Evolutionary conservation across 2,113 vertebrate species (phyloP), one percentile per base, ranked within the genome.

Genomic region (Cercocebus atys): DNA sequence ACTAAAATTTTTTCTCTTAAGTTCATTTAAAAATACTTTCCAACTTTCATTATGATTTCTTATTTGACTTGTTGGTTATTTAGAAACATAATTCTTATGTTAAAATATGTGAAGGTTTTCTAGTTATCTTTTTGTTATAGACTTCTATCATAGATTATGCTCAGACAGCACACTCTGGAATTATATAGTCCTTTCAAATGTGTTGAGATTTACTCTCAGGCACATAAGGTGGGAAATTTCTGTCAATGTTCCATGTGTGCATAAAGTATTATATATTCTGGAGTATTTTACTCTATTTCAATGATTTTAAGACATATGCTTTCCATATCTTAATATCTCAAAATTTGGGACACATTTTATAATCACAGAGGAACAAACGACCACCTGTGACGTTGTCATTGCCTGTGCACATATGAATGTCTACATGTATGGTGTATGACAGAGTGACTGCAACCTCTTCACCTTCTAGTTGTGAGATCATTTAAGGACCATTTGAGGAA

Each of bases 11-110:
- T 30, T 52, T 90, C 47, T 30, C 30, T 79, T 14, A 78, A 90
- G 50, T 84, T 96, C 12, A 30, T 38, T 93, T 73, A 13, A 68
- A 90, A 73, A 13, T 72, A 32, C 52, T 45, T 95, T 79, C 64
- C 38, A 75, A 73, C 47, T 61, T 30, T 32, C 64, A 32, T 68
- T 68, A 68, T 17, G 32, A 68, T 68, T 68, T 68, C 32, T 35
- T 68, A 68, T 68, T 35, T 68, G 64, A 68, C 64, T 35, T 68
- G 6, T 16, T 68, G 64, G 64, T 35, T 35, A 68, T 68, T 64
- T 68, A 68, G 64, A 68, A 68, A 13, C 64, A 35, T 68, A 32
- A 68, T 68, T 68, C 12, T 68, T 35, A 68, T 20, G 68, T 72
- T 80, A 52, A 86, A 64, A 64, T 38, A 80, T 57, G n/a, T 1